Percentiles rank a stretch among this genome's conserved stretches.
Evolutionary conservation across 2,797 vertebrate species (phyloP).

Genomic region (Streptopelia turtur): DNA sequence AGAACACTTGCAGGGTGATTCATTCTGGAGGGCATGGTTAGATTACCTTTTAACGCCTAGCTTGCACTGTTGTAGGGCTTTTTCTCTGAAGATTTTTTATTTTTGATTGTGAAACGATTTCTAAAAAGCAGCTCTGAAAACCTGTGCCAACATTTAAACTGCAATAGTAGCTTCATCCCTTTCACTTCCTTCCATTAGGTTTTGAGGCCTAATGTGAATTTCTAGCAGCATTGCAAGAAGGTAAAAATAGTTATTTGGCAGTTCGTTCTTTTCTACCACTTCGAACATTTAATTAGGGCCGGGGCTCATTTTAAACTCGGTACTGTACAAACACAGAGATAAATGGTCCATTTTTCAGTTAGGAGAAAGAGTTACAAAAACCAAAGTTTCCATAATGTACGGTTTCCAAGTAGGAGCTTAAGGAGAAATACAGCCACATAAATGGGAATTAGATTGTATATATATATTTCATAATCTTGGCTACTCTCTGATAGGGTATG

Average conservation of each 20-base stretch:
- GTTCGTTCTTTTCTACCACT: background rate
- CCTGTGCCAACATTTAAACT: background rate
- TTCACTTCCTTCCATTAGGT: background rate
- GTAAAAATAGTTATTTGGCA: background rate
- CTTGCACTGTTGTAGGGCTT: background rate
- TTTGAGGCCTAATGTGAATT: background rate
- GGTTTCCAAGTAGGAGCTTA: background rate
- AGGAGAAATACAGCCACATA: background rate
- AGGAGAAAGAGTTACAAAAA: background rate
- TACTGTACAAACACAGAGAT: background rate
- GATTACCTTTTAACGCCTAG: background rate
- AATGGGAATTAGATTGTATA: background rate
- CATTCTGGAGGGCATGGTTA: conserved; percentile 6
- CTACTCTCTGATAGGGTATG: background rate
- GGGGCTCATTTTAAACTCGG: background rate
- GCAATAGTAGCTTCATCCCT: background rate
- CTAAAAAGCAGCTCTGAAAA: background rate
- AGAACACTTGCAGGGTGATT: conserved; percentile 22
- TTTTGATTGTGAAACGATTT: background rate
- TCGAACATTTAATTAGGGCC: background rate
- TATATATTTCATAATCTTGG: background rate
- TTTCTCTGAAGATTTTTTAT: background rate
- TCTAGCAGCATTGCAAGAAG: background rate
- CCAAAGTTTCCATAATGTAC: background rate
- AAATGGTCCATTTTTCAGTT: background rate